Base-by-base conservation (phyloP, 2,113 vertebrate species). In the Eretmochelys imbricata region DNA sequence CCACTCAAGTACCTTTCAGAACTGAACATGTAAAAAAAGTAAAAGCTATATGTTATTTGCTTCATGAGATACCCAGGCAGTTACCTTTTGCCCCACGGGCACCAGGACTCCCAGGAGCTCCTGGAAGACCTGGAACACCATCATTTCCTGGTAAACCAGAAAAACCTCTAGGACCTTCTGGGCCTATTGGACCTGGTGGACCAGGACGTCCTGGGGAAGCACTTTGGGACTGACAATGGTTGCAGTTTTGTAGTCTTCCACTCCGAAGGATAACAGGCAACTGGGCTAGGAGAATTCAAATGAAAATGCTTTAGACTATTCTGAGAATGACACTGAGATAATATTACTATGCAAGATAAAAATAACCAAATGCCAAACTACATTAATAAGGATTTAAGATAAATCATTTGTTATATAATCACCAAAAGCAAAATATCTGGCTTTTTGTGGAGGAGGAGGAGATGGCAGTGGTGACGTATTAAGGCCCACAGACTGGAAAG, bases 71-170 rank as follows among this genome's bases (percentile, higher is more conserved):
- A 24, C 4, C 13, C 84, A 90, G 4, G 4, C 29, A 38, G 10
- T 90, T 99, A 99, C 99, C 99, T 99, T 99, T 99, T 54, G 98
- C 75, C 55, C 99, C 99, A 94, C 98, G 98, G 85, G 98, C 87
- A 27, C 99, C 99, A 85, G 98, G 99, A n/a, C 93, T 98, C 6
- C 99, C 99, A 0, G 98, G 99, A 84, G 97, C 96, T 85, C 99
- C 99, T 53, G 97, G 98, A 62, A 97, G 96, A 48, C 99, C 99
- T 0, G 98, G 98, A 95, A 98, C 80, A 10, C 99, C 99, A 82
- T 99, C 98, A 57, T 96, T 98, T 62, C 99, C 99, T 29, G 98
- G 98, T 55, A 98, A 94, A 65, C 99, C 99, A 88, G 99, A 98
- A 97, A 99, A 98, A 12, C 99, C 99, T 95, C 98, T 98, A 10